Base-by-base conservation (phyloP, 1,140 invertebrate genomes). In the Contarinia nasturtii region DNA sequence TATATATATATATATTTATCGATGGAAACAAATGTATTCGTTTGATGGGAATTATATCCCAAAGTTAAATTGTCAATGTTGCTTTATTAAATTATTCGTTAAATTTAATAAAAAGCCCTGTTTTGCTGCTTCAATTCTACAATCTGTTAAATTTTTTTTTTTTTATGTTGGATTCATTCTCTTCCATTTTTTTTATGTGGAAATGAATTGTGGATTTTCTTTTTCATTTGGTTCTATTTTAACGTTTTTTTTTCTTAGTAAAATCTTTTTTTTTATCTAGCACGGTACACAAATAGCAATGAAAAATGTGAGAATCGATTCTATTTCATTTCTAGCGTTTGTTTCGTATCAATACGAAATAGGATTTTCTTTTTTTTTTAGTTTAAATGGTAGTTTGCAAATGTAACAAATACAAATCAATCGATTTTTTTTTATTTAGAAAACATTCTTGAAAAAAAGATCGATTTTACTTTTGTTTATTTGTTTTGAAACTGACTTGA, bases 401-500 rank as follows among this genome's bases (percentile, higher is more conserved):
- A n/a, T 27, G 27, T 27, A 3, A 27, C 3, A 3, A 27, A 27
- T 5, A 27, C 10, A 10, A 3, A 10, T 27, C 27, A 10, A 3
- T 27, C 27, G 27, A 27, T 27, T 27, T 27, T 49, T 44, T 46
- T 27, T 46, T 34, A 34, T 8, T 34, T 8, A 34, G 7, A 7
- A 34, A 45, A 12, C 14, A 10, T 33, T 45, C 34, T n/a, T n/a
- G n/a, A n/a, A n/a, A n/a, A 21, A 18, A 41, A 48, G 11, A n/a
- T 14, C 18, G 10, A 48, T 22, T 49, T 58, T 65, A 64, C 71
- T 82, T 82, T 67, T 75, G 78, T 67, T 88, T 88, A 70, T 86
- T 86, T 54, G 86, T 93, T 71, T 93, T 94, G 73, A 97, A 97
- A 67, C 91, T 95, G 61, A 98, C 94, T 74, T 98, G 94, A 51